phyloP scores from a whole-genome alignment of 2,113 vertebrate genomes.

The Charina bottae region DNA sequence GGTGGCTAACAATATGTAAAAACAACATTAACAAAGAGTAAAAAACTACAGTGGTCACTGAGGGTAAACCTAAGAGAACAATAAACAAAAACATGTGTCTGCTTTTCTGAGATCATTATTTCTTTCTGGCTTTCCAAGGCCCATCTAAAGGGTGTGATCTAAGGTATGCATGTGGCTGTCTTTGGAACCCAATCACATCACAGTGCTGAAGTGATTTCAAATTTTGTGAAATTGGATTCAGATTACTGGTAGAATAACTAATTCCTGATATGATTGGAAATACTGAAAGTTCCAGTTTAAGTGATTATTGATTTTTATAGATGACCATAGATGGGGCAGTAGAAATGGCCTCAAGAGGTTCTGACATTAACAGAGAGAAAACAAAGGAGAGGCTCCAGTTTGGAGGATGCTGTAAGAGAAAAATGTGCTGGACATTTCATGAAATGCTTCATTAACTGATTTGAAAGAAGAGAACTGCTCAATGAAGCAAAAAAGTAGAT shows the following conservation, averaged over 20 bases:
- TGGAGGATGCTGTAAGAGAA: background rate
- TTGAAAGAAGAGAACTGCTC: background rate
- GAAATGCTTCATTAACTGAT: background rate
- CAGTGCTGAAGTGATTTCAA: background rate
- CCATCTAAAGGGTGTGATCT: background rate
- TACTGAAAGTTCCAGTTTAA: background rate
- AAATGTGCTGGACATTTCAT: background rate
- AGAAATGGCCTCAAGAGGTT: background rate
- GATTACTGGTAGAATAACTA: background rate
- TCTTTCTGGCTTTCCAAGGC: background rate
- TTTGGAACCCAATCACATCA: background rate
- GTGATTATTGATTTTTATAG: background rate
- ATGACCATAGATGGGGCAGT: background rate
- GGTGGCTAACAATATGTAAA: background rate
- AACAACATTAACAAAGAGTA: background rate
- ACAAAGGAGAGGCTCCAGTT: background rate
- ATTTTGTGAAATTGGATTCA: background rate
- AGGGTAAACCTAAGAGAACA: background rate
- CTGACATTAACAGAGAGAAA: background rate
- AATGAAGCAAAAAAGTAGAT: background rate
- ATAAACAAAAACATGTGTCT: background rate
- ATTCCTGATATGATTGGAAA: background rate
- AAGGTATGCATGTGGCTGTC: background rate
- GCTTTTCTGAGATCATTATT: background rate
- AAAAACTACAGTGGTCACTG: background rate